Evolutionary conservation across 2,797 vertebrate genomes (phyloP), one percentile per base, ranked within the genome.

Genomic region (Labroides dimidiatus): DNA sequence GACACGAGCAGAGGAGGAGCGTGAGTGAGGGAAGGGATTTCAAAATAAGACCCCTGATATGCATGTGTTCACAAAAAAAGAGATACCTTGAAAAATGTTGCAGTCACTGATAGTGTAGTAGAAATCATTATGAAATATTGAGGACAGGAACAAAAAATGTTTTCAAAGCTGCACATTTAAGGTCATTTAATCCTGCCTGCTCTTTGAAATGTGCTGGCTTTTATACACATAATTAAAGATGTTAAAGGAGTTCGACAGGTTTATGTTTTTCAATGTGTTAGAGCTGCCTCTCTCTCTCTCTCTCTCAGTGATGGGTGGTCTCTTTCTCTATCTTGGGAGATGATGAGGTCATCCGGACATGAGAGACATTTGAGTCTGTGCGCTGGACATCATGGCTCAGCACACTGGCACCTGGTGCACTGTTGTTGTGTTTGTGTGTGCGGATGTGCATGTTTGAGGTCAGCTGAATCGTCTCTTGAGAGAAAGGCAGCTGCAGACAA

Each of bases 391-490:
- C 87, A 84, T 69, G 86, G 88, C 82, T 89, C 84, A 83, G 77
- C 79, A 78, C 75, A 74, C 82, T 84, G 88, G 84, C 91, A 92
- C 89, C 90, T 92, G 90, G 72, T 86, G 89, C 85, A 84, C 68
- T 69, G 81, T 53, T 64, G 73, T 61, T 79, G 67, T 72, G 58
- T 59, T 20, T 59, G 20, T 81, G 51, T 58, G 19, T 48, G 52
- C 59, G 60, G 15, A 20, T 64, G 61, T 43, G 47, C 13, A n/a
- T 58, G 49, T 81, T 69, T 78, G 27, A 80, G 77, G 78, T 73
- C 79, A 75, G 51, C 50, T 47, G 59, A 79, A 66, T 53, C 13
- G 51, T 75, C 79, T 86, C 86, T 57, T 23, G 44, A 78, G 75
- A 84, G 78, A 81, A 65, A 21, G 55, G 69, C 84, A 88, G 70